phyloP scores from a whole-genome alignment of 2,797 vertebrate genomes.

The Odontamblyopus rebecca region DNA sequence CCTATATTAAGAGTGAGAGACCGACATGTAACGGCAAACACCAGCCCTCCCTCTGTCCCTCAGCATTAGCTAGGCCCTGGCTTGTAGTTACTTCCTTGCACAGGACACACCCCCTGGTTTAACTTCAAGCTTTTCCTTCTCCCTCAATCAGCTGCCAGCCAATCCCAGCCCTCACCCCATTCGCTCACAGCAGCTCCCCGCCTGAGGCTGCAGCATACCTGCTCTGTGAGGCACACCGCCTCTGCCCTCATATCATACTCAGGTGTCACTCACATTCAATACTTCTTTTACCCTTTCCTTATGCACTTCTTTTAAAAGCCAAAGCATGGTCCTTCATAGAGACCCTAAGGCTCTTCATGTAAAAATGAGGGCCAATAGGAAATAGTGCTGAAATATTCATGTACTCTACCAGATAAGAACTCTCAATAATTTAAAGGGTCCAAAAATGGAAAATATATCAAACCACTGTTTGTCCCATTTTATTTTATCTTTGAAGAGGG shows the following conservation, averaged over 20 bases:
- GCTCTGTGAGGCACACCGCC: slow-evolving; percentile 18
- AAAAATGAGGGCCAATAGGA: slow-evolving; percentile 4
- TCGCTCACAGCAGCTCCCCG: slow-evolving; percentile 10
- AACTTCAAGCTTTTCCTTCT: slow-evolving; percentile 10
- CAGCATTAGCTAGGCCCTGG: slow-evolving; percentile 15
- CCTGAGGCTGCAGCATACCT: slow-evolving; percentile 26
- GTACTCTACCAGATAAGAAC: not conserved
- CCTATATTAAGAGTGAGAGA: slow-evolving; percentile 20
- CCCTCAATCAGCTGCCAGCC: slow-evolving; percentile 13
- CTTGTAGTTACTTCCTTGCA: slow-evolving; percentile 20
- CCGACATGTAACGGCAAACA: slow-evolving; percentile 24
- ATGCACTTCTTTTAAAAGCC: slow-evolving; percentile 1
- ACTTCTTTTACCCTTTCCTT: slow-evolving; percentile 26
- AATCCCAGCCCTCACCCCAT: slow-evolving; percentile 22
- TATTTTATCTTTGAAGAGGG: not conserved
- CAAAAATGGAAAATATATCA: not conserved
- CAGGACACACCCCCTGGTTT: slow-evolving; percentile 15
- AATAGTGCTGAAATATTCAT: slow-evolving; percentile 4
- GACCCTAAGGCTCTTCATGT: not conserved
- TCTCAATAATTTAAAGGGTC: not conserved
- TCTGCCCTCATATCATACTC: slow-evolving; percentile 12
- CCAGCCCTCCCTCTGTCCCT: slow-evolving; percentile 13
- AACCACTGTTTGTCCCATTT: not conserved
- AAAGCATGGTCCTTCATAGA: not conserved
- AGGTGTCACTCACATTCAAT: slow-evolving; percentile 15